Evolutionary conservation across 2,797 vertebrate species (phyloP).

Genomic region (Sciurus carolinensis): DNA sequence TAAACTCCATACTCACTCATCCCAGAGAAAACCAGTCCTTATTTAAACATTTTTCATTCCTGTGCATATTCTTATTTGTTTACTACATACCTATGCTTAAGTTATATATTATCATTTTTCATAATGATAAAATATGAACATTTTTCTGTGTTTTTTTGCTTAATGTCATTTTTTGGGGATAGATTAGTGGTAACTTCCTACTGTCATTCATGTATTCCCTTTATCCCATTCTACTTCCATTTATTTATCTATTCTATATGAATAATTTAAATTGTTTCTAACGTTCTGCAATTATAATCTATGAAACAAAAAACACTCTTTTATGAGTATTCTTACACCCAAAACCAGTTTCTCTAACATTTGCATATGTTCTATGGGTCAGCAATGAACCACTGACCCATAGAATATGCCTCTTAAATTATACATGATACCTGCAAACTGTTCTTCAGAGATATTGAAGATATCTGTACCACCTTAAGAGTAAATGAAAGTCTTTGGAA

Average conservation of each 20-base stretch:
- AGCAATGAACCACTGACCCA: neutral
- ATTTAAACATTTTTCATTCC: neutral
- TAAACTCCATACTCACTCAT: neutral
- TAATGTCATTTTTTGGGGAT: neutral
- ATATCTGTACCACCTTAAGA: neutral
- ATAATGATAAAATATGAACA: neutral
- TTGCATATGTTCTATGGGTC: too few relatives aligned
- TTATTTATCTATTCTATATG: neutral
- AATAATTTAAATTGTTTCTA: neutral
- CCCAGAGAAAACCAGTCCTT: neutral
- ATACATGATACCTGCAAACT: neutral
- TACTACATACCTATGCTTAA: accelerated
- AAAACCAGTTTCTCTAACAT: neutral
- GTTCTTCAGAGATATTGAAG: neutral
- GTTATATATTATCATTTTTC: neutral
- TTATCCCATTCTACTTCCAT: neutral
- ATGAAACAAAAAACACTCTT: neutral
- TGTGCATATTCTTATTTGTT: neutral
- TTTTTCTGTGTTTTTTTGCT: neutral
- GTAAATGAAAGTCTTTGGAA: neutral
- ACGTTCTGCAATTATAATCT: neutral
- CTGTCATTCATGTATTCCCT: neutral
- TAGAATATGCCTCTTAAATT: neutral
- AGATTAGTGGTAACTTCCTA: neutral
- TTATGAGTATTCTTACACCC: neutral